Conservation (phyloP, 1,140 invertebrate genomes). For the Brachionus koreanus region DNA sequence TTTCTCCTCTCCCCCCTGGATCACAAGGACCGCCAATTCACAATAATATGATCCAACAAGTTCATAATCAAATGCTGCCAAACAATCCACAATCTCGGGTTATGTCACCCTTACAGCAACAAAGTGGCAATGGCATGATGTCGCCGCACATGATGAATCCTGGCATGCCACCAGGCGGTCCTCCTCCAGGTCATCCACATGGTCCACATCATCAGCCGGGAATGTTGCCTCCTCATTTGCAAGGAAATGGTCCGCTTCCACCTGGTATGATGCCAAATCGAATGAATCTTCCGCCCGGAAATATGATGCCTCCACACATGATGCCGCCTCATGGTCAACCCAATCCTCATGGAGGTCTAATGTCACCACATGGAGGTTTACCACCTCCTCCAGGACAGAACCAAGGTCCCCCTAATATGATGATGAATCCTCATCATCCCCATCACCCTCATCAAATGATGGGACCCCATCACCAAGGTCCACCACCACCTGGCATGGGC, state of each 20-base stretch:
- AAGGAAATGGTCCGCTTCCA: constrained; percentile 20
- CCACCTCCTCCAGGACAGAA: constrained; percentile 22
- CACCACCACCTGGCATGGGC: not conserved
- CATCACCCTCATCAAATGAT: constrained; percentile 13
- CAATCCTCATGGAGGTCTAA: not conserved
- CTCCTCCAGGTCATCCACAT: constrained; percentile 1
- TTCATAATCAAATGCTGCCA: constrained; percentile 37
- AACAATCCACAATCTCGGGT: constrained; percentile 26
- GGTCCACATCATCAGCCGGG: not conserved
- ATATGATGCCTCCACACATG: constrained; percentile 44
- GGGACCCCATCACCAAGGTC: not conserved
- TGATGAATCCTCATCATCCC: constrained; percentile 29
- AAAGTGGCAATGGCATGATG: constrained; percentile 19
- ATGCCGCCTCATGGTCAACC: constrained; percentile 35
- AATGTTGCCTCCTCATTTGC: constrained; percentile 28
- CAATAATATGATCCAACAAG: constrained; percentile 39
- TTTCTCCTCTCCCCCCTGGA: constrained; percentile 10
- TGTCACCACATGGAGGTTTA: constrained; percentile 1
- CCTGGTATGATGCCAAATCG: constrained; percentile 44
- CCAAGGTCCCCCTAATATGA: constrained; percentile 29
- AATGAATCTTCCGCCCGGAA: constrained; percentile 26
- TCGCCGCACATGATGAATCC: constrained; percentile 40
- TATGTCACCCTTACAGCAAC: constrained; percentile 19
- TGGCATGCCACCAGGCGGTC: constrained; percentile 13
- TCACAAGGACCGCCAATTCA: not conserved